Evolutionary conservation across 1,140 invertebrate genomes (phyloP), one percentile per base, ranked within the genome.

Genomic region (Lepidurus arcticus): DNA sequence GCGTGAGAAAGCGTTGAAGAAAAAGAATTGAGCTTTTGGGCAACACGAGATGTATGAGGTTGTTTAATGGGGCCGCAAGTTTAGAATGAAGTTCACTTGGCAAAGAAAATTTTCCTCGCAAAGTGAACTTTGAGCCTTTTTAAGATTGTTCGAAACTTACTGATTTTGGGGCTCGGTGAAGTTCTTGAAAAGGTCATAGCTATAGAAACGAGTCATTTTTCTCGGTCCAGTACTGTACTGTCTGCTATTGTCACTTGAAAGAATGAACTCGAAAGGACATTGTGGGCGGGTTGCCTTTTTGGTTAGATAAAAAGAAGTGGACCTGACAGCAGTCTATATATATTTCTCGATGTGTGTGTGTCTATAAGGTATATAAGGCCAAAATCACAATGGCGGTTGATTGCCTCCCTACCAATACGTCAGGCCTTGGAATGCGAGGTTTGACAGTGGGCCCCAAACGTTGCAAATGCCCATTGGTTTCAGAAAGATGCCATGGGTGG

Each of bases 121-220:
- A 34, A 34, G 26, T 34, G 26, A 34, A 34, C 26, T 34, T 34
- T 34, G 34, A 65, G 53, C 53, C 53, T 65, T 65, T 65, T 65
- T 47, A 16, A 21, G 6, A n/a, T 21, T 65, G 53, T 65, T 65
- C n/a, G 53, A 65, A 21, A 21, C 53, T 65, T 21, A 21, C 21
- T n/a, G 21, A 13, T 65, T 65, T 65, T 65, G 53, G 34, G 34
- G 9, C 53, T 65, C 16, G 7, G 53, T 65, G 53, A 65, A 34
- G 34, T 1, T 65, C 16, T 65, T 9, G n/a, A 21, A 65, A 65
- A 65, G 53, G 53, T 7, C 13, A n/a, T 65, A 65, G 13, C 53
- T 65, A 65, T 65, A 65, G 53, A 65, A 65, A 65, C 53, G 53
- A 65, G 53, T 65, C 53, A 65, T 65, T 65, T 65, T 65, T 65